Conservation (phyloP, 2,113 vertebrate genomes). For the Lichenostomus cassidix region DNA sequence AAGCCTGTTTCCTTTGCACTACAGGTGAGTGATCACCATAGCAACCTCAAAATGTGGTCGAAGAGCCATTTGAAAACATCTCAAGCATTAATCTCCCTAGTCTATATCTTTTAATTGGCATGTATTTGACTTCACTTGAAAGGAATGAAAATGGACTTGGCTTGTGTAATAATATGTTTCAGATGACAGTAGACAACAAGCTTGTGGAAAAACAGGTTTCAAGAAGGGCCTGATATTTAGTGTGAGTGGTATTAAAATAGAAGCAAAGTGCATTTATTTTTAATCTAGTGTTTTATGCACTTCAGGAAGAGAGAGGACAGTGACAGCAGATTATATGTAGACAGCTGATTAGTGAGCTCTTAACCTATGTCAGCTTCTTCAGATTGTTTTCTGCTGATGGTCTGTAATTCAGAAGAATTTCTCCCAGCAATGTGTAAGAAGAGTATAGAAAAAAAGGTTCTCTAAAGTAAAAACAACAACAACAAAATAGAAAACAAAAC, state of each 20-base stretch:
- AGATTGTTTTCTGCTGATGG: not conserved
- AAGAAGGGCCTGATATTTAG: not conserved
- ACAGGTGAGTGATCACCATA: conserved; percentile 3
- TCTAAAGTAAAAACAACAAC: not conserved
- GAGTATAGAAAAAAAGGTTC: not conserved
- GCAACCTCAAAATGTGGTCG: conserved; percentile 26
- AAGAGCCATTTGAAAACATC: not conserved
- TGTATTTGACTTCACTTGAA: conserved; percentile 1
- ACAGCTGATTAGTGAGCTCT: not conserved
- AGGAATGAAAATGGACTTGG: not conserved
- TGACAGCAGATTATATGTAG: not conserved
- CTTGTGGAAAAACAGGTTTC: not conserved
- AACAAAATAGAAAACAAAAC: not conserved
- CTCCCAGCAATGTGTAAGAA: not conserved
- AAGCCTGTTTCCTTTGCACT: not conserved
- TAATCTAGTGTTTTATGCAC: not conserved
- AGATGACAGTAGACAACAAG: not conserved
- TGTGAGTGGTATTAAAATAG: not conserved
- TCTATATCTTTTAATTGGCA: conserved; percentile 15
- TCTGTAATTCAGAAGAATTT: not conserved
- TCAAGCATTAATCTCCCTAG: not conserved
- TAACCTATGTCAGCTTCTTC: not conserved
- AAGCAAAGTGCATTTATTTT: not conserved
- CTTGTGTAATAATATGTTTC: not conserved
- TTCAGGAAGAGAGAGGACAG: not conserved